phyloP scores from a whole-genome alignment of 2,797 vertebrate species.

The Otolemur crassicaudatus region DNA sequence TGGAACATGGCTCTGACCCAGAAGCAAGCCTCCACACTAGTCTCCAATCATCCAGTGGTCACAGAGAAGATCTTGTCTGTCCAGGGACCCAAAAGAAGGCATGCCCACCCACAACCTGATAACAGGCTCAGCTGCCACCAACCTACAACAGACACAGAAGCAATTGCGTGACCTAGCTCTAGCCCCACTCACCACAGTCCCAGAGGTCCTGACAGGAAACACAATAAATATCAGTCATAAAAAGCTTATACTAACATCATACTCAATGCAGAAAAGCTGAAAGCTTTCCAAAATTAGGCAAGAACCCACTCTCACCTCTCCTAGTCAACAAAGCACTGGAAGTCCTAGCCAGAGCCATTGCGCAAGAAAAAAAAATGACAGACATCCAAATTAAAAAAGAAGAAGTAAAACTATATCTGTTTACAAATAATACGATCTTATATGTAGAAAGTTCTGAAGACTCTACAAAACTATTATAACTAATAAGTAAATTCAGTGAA shows the following conservation, averaged over 20 bases:
- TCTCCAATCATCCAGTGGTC: not conserved
- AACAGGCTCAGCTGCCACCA: not conserved
- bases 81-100: not conserved
- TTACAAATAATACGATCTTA: not conserved
- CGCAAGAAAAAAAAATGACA: not conserved
- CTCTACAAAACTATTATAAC: not conserved
- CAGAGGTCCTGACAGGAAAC: not conserved
- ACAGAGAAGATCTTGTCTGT: not conserved
- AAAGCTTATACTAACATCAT: not conserved
- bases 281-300: not conserved
- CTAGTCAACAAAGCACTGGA: not conserved
- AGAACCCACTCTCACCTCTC: not conserved
- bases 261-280: not conserved
- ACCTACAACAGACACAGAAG: not conserved
- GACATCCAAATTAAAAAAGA: not conserved
- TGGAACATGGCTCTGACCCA: not conserved
- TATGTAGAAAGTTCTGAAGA: not conserved
- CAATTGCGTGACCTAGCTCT: not conserved
- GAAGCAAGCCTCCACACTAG: not conserved
- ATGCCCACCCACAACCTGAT: not conserved
- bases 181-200: not conserved
- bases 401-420: not conserved
- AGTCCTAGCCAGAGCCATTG: not conserved
- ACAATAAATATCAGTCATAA: not conserved
- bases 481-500: not conserved